Conservation (phyloP, 2,113 vertebrate species). For the Sturnus vulgaris region DNA sequence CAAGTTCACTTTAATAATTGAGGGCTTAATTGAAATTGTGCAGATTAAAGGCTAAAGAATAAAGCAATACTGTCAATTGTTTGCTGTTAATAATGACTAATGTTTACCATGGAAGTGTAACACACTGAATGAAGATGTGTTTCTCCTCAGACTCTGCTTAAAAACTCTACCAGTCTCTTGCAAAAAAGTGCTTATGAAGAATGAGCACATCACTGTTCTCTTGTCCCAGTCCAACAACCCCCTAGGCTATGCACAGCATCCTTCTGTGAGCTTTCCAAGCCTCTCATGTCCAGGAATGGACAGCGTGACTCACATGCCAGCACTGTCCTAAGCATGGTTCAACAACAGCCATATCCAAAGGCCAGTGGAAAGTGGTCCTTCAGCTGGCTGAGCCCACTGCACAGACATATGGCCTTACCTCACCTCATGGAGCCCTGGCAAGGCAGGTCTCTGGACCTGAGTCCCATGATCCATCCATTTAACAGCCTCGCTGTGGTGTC, state of each 20-base stretch:
- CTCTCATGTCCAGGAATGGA: background rate
- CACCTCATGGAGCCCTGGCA: background rate
- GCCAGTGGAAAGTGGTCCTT: background rate
- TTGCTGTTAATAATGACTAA: background rate
- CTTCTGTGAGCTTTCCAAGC: background rate
- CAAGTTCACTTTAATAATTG: background rate
- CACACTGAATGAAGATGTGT: background rate
- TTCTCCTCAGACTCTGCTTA: background rate
- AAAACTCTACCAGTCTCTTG: background rate
- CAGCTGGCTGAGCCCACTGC: background rate
- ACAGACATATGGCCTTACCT: background rate
- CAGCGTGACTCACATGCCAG: background rate
- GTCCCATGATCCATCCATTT: background rate
- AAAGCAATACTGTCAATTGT: background rate
- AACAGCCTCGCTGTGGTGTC: background rate
- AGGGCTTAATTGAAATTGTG: background rate
- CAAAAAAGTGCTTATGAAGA: background rate
- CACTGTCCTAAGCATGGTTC: background rate
- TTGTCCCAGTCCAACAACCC: rapidly evolving
- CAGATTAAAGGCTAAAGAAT: constrained; percentile 17
- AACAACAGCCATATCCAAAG: background rate
- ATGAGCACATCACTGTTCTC: background rate
- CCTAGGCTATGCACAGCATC: too few relatives aligned
- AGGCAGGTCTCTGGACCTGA: background rate
- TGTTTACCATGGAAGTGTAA: background rate